phyloP scores from a whole-genome alignment of 2,113 vertebrate genomes.

The Tamias sibiricus region DNA sequence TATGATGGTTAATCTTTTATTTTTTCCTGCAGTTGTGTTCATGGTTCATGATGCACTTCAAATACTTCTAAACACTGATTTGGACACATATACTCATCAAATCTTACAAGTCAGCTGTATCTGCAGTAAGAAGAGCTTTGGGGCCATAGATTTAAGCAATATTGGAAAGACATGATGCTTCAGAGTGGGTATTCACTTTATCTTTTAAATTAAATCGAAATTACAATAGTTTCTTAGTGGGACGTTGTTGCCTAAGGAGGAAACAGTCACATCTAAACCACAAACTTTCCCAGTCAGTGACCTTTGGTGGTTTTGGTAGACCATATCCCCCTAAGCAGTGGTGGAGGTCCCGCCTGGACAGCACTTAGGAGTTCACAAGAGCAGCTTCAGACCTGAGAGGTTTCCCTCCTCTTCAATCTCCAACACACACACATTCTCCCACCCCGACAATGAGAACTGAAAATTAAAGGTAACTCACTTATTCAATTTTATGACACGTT shows the following conservation, averaged over 20 bases:
- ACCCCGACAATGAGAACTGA: background rate
- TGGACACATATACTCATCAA: background rate
- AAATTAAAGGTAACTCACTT: background rate
- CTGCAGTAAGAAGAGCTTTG: background rate
- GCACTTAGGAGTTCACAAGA: background rate
- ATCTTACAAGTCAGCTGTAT: background rate
- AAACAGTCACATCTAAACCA: background rate
- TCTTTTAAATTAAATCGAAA: conserved; percentile 7
- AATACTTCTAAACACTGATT: background rate
- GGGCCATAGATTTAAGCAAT: background rate
- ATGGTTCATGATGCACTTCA: background rate
- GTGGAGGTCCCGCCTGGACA: background rate
- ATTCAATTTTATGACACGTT: background rate
- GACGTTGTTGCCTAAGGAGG: background rate
- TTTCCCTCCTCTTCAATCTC: background rate
- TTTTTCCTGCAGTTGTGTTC: background rate
- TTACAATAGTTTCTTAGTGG: background rate
- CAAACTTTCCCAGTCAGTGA: background rate
- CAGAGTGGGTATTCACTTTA: background rate
- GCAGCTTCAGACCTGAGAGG: background rate
- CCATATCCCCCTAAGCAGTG: background rate
- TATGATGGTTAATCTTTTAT: too few species aligned
- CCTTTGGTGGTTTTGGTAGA: background rate
- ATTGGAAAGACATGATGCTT: background rate
- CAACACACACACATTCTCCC: background rate